Conservation (phyloP, 1,140 invertebrate species). For the Eriocheir sinensis region DNA sequence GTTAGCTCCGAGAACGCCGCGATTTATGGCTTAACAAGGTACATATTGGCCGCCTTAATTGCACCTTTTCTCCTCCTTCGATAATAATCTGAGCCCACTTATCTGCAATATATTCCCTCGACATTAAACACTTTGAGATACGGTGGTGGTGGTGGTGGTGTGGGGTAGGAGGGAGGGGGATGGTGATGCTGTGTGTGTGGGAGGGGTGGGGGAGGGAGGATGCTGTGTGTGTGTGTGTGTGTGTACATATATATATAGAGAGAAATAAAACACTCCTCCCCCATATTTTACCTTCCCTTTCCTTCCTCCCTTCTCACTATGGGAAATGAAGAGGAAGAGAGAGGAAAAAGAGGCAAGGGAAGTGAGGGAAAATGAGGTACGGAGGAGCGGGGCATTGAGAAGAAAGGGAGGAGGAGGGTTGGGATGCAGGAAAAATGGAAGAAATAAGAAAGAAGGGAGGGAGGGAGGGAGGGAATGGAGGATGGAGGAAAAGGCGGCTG, state of each 20-base stretch:
- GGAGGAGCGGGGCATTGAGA: not conserved
- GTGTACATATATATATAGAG: no score
- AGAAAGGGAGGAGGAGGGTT: not conserved
- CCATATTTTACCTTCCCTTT: no score
- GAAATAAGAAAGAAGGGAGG: not conserved
- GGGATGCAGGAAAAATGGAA: not conserved
- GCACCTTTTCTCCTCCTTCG: conserved; percentile 54
- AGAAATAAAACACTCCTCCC: no score
- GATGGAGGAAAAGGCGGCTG: not conserved
- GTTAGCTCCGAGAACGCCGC: not conserved
- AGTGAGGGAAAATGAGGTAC: not conserved
- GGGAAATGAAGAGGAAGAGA: not conserved
- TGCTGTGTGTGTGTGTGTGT: conserved; percentile 13
- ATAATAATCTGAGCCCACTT: conserved; percentile 65
- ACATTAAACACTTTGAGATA: conserved; percentile 50
- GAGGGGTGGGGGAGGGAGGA: not conserved
- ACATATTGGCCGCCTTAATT: conserved; percentile 68
- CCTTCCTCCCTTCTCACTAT: not conserved
- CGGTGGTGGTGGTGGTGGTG: not conserved
- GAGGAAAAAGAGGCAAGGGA: not conserved
- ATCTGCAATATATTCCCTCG: conserved; percentile 60
- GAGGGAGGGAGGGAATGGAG: not conserved
- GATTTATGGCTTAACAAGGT: conserved; percentile 61
- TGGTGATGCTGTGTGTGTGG: not conserved
- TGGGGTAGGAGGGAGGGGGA: not conserved